A percentile compares a stretch with the other conserved stretches of the same genome.
Conservation (phyloP, 2,888 invertebrate species). For the Dolichomitus sp. region DNA sequence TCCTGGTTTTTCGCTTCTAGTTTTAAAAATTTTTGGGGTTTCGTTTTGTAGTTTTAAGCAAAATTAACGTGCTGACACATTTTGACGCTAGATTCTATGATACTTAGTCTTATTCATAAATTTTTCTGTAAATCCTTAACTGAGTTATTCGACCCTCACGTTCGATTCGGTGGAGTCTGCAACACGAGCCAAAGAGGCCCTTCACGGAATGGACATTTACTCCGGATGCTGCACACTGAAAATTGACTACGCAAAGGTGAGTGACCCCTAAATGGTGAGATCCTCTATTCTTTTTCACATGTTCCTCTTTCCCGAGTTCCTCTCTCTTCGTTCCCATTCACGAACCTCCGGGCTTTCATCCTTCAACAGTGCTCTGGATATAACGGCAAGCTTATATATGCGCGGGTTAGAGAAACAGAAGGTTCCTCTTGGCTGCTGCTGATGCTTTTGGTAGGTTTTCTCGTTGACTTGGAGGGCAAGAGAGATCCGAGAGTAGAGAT, state of each 20-base stretch:
- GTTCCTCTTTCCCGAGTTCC: background rate
- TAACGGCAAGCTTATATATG: slow-evolving; percentile 10
- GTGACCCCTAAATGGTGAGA: slow-evolving; percentile 77
- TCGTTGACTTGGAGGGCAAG: slow-evolving; percentile 40
- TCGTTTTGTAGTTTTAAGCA: background rate
- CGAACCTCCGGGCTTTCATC: slow-evolving; percentile 38
- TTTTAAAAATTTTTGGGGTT: too few relatives aligned
- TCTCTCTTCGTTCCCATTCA: background rate
- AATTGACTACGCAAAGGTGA: slow-evolving; percentile 99
- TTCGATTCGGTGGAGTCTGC: slow-evolving; percentile 98
- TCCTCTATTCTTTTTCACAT: background rate
- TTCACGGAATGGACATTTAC: slow-evolving; percentile 99
- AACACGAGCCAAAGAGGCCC: slow-evolving; percentile 96
- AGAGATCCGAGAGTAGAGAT: slow-evolving; percentile 57
- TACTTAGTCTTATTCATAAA: background rate
- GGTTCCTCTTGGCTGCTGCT: slow-evolving; percentile 15
- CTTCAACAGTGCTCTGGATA: slow-evolving; percentile 16
- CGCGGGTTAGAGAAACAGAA: slow-evolving; percentile 31
- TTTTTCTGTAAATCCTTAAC: slow-evolving; percentile 77
- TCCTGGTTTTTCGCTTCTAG: background rate
- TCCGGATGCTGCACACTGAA: slow-evolving; percentile 99
- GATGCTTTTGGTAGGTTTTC: slow-evolving; percentile 24
- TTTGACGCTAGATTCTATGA: background rate
- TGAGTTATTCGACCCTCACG: slow-evolving; percentile 89
- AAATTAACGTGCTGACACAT: background rate